Conservation (phyloP, 1,140 invertebrate species). For the Colletes latitarsis region DNA sequence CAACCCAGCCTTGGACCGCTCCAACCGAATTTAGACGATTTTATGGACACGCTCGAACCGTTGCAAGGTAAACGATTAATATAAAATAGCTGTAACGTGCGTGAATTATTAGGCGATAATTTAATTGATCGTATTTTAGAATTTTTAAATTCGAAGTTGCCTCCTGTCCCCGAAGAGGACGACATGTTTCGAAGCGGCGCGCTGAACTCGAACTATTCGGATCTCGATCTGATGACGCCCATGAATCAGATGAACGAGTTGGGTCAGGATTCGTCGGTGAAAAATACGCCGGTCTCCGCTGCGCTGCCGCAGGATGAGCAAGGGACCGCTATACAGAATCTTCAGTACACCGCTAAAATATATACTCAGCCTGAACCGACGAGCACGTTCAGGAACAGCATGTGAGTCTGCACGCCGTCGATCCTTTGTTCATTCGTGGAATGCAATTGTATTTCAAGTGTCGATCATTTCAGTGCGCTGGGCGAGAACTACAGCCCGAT, state of each 20-base stretch:
- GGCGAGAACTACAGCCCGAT: constrained; percentile 66
- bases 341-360: constrained; percentile 79
- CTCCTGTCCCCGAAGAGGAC: constrained; percentile 85
- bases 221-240: constrained; percentile 78
- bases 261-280: constrained; percentile 57
- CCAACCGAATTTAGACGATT: constrained; percentile 98
- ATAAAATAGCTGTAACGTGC: no score
- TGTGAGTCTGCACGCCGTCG: constrained; percentile 57
- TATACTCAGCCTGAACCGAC: constrained; percentile 71
- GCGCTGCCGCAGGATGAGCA: constrained; percentile 60
- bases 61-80: constrained; percentile 85
- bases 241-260: constrained; percentile 74
- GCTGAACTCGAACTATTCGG: constrained; percentile 77
- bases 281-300: constrained; percentile 58
- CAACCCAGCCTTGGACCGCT: constrained; percentile 98
- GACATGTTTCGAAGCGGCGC: constrained; percentile 74
- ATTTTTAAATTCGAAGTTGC: constrained; percentile 83
- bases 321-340: constrained; percentile 68
- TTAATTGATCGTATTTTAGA: constrained; percentile 73
- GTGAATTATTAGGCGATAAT: neutral
- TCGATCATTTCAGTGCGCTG: constrained; percentile 60
- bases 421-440: neutral
- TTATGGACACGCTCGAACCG: constrained; percentile 94
- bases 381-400: constrained; percentile 72
- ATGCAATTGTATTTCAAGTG: constrained; percentile 19